Conservation (phyloP, 2,888 invertebrate species). For the Portevinia maculata region DNA sequence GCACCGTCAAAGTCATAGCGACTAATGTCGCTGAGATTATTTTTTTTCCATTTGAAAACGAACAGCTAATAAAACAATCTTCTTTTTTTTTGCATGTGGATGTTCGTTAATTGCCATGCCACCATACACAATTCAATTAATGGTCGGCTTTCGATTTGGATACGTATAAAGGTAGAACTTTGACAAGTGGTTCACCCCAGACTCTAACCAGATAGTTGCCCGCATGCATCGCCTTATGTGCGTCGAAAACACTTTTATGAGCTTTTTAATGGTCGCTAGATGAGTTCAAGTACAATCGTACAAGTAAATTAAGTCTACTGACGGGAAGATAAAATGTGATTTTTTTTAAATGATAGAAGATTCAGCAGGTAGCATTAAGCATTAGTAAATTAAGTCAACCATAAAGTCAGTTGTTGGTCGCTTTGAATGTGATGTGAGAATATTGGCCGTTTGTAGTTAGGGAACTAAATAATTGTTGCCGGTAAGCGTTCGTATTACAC, state of each 20-base stretch:
- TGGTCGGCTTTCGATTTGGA: slow-evolving; percentile 44
- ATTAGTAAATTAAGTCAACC: too few species aligned
- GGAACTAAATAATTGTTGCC: too few species aligned
- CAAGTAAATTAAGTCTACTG: slow-evolving; percentile 11
- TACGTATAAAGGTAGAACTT: slow-evolving; percentile 59
- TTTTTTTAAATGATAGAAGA: too few species aligned
- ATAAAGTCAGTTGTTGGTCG: too few species aligned
- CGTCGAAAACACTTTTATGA: slow-evolving; percentile 57
- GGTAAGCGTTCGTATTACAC: too few species aligned
- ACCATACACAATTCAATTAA: slow-evolving; percentile 12
- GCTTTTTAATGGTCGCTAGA: slow-evolving; percentile 51
- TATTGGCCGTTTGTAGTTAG: too few species aligned
- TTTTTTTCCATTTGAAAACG: slow-evolving; percentile 18
- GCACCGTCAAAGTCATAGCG: background rate
- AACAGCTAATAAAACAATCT: slow-evolving; percentile 9
- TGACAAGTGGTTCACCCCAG: slow-evolving; percentile 68
- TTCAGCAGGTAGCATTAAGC: too few species aligned
- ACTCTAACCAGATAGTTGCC: background rate
- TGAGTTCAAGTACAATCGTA: slow-evolving; percentile 55
- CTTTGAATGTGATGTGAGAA: too few species aligned
- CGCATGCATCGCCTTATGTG: slow-evolving; percentile 40
- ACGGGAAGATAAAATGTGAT: too few species aligned
- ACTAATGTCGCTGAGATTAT: slow-evolving; percentile 13
- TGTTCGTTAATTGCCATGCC: slow-evolving; percentile 6
- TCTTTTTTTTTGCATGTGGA: too few species aligned